Conservation (phyloP, 2,888 invertebrate genomes). For the Leptogaster cylindrica region DNA sequence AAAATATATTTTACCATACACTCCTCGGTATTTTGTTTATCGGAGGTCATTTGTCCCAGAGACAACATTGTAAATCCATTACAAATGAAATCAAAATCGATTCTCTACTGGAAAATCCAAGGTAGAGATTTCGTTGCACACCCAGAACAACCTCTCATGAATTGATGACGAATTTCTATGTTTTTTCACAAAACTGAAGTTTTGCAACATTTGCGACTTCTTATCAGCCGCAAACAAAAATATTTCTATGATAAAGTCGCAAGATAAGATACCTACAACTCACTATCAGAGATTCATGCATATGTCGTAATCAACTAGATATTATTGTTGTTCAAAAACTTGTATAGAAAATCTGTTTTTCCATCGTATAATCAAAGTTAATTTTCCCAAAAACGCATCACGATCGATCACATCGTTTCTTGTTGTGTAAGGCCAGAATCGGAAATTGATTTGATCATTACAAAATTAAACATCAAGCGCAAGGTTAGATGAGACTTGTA, state of each 20-base stretch:
- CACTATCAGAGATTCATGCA: not conserved
- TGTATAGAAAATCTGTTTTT: not conserved
- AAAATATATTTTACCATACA: no score
- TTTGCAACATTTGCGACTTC: constrained; percentile 10
- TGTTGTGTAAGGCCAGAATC: constrained; percentile 19
- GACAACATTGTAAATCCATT: no score
- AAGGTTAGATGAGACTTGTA: not conserved
- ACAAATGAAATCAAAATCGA: no score
- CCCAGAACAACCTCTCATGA: no score
- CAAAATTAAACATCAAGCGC: constrained; percentile 8
- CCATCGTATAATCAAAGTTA: no score
- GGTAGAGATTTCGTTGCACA: no score
- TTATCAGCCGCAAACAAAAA: constrained; percentile 5
- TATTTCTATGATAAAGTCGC: not conserved
- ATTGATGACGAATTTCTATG: no score
- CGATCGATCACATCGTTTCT: not conserved
- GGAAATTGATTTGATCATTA: not conserved
- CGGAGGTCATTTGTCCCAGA: no score
- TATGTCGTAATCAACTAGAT: not conserved
- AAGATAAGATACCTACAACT: constrained; percentile 15
- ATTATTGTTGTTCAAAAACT: not conserved
- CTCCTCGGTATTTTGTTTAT: no score
- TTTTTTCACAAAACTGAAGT: not conserved
- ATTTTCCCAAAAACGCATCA: not conserved
- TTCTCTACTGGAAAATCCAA: no score